Conservation (phyloP, 2,888 invertebrate species). For the Pandemis corylana region DNA sequence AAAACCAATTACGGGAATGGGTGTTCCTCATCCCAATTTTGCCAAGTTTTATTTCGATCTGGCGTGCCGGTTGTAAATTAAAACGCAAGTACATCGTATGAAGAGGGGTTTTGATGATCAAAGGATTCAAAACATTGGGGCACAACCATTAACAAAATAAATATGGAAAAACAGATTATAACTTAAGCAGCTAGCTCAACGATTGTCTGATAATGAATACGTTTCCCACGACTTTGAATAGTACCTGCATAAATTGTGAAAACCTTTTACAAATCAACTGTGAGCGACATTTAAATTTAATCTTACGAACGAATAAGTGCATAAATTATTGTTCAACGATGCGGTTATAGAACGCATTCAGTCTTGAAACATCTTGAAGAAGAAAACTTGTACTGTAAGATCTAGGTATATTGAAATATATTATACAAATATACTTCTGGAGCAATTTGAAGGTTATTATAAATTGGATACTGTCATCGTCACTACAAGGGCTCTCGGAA, state of each 20-base stretch:
- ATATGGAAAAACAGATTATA: background rate
- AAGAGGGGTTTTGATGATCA: constrained; percentile 1
- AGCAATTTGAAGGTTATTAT: background rate
- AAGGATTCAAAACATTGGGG: background rate
- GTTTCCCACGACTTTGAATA: too few species aligned
- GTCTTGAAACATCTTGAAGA: background rate
- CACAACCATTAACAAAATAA: background rate
- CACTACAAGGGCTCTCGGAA: background rate
- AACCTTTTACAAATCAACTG: background rate
- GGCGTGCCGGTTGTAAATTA: background rate
- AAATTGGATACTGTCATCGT: background rate
- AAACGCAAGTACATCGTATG: background rate
- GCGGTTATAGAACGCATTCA: constrained; percentile 6
- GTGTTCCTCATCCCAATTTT: constrained; percentile 4
- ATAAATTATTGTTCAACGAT: constrained; percentile 9
- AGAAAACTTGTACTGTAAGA: constrained; percentile 9
- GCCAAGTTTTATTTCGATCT: constrained; percentile 5
- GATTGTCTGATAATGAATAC: background rate
- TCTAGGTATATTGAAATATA: background rate
- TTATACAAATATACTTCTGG: constrained; percentile 1
- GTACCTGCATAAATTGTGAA: background rate
- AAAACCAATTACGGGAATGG: constrained; percentile 4
- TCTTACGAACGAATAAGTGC: constrained; percentile 10
- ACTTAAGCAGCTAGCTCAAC: background rate
- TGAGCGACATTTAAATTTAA: constrained; percentile 1